Evolutionary conservation across 2,113 vertebrate genomes (phyloP).

Genomic region (Bolborhynchus lineola): DNA sequence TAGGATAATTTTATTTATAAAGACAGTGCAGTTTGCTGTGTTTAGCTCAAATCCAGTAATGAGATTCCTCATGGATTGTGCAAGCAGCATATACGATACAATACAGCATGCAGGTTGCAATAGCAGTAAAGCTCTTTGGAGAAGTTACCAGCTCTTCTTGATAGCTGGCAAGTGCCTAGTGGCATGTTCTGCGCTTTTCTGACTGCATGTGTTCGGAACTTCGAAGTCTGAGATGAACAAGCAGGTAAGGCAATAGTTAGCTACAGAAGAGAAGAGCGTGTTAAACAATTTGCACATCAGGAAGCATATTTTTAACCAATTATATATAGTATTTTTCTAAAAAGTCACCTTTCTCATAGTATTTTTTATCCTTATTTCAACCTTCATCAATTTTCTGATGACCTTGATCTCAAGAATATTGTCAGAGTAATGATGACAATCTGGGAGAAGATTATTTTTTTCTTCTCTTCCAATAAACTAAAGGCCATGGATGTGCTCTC

Average conservation of each 20-base stretch:
- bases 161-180: not conserved
- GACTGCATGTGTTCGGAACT: not conserved
- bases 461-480: not conserved
- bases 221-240: not conserved
- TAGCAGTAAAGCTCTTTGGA: not conserved
- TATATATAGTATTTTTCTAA: not conserved
- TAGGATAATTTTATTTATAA: constrained; percentile 8
- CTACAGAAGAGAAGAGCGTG: not conserved
- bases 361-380: not conserved
- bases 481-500: not conserved
- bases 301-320: not conserved
- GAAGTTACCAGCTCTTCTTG: not conserved
- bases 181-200: not conserved
- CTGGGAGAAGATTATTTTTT: not conserved
- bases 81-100: not conserved
- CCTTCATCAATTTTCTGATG: not conserved
- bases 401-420: not conserved
- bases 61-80: constrained; percentile 5
- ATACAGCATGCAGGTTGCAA: not conserved
- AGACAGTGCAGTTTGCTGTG: not conserved
- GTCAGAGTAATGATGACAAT: not conserved
- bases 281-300: not conserved
- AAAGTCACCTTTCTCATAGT: not conserved
- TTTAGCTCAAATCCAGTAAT: constrained; percentile 33
- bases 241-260: not conserved